Base-by-base conservation (phyloP, 2,797 vertebrate species). In the Pogonophryne albipinna region DNA sequence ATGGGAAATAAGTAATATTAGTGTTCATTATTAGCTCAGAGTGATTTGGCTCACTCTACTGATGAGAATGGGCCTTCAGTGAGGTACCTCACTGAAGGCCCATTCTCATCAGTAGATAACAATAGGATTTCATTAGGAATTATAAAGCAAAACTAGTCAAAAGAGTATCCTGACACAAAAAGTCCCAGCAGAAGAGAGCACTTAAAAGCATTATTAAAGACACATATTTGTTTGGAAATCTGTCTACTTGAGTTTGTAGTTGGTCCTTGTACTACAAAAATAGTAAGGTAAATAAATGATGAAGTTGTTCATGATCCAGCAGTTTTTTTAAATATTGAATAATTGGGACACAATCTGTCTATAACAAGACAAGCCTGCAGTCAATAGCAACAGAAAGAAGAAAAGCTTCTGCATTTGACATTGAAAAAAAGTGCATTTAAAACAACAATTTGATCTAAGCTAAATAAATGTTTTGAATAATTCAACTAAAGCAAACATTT, bases 401-500 rank as follows among this genome's bases (percentile, higher is more conserved):
- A 56, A 56, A 71, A 59, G 60, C 65, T 75, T 47, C 64, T 76
- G n/a, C 50, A 63, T 57, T 53, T 12, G 50, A 71, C 62, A 67
- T 23, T 60, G 81, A 74, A n/a, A 6, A 49, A 65, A 77, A 49
- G 11, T 44, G 76, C 52, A 84, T 85, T 86, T 46, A 51, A 79
- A 77, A 83, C 68, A 87, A 86, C 71, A 94, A 95, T 93, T 94
- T 95, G 91, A 95, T 95, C 93, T 93, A 91, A 95, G 91, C 92
- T 91, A 95, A 96, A 95, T 94, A 94, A 95, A 96, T 93, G 92
- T 94, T 96, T 92, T 95, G 95, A 96, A 96, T 96, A 95, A 96
- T 96, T 96, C 90, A 95, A 95, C 93, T 92, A 95, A 96, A 96
- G 93, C 89, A 96, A 96, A 96, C 94, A 95, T 95, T 95, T 96